Evolutionary conservation across 2,113 vertebrate species (phyloP), one percentile per base, ranked within the genome.

Genomic region (Chaenogobius annularis): DNA sequence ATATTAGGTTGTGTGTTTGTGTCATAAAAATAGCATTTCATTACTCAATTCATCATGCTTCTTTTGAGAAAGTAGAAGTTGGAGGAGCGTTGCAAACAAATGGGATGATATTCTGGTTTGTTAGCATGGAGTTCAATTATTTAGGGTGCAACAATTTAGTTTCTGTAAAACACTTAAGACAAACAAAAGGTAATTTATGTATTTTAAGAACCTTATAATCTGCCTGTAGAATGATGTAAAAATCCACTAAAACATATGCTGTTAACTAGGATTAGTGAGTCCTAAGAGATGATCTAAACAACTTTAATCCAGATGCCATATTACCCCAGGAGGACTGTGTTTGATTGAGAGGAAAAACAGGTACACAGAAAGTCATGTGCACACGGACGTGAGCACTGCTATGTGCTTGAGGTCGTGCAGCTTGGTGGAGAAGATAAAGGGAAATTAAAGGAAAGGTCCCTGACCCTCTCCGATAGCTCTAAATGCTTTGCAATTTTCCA

Each of bases 381-480:
- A 81, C 47, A 78, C 76, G 82, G 80, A 83, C 87, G 82, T 82
- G 77, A 79, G 87, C 72, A 75, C 70, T 70, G 79, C 72, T 82
- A 90, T 90, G 90, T 78, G 84, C 85, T 89, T 81, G 82, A 78
- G 92, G 93, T 92, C 86, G 88, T 88, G 78, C 81, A 85, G 91
- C 88, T 90, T 82, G 87, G 82, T 85, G 10, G 83, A 88, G 83
- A 91, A 92, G 93, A 94, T 92, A 93, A 92, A 93, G 89, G 81
- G 84, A 93, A 93, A 93, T 92, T 91, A 93, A 92, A 90, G 86
- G 84, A 91, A 88, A 91, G 92, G 92, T 91, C 87, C 62, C 70
- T 92, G 92, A 94, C 92, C 93, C 87, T 86, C 85, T 91, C 75
- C 76, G 86, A 92, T 91, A 89, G 92, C 87, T 90, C 84, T 87